Evolutionary conservation across 2,888 invertebrate genomes (phyloP).

Genomic region (Tolmerus cingulatus): DNA sequence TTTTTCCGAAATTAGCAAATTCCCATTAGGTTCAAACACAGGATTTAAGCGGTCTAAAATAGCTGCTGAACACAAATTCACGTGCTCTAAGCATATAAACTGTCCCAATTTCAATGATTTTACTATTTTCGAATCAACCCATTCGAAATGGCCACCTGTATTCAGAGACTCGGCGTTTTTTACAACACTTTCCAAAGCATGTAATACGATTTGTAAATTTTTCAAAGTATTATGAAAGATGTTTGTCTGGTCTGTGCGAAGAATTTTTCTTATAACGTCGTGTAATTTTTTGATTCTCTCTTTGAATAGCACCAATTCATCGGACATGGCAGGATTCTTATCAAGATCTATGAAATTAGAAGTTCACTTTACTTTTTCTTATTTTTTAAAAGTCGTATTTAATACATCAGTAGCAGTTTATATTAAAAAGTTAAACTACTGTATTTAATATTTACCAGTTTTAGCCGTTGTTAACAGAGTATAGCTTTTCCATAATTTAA

Average conservation of each 20-base stretch:
- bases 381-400: background rate
- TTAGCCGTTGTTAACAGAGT: slow-evolving; percentile 51
- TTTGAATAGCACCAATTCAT: slow-evolving; percentile 57
- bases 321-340: slow-evolving; percentile 52
- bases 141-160: slow-evolving; percentile 91
- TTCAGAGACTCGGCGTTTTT: slow-evolving; percentile 70
- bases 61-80: slow-evolving; percentile 94
- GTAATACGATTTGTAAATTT: slow-evolving; percentile 48
- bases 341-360: slow-evolving; percentile 52
- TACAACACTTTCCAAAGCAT: slow-evolving; percentile 53
- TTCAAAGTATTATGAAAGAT: background rate
- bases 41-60: slow-evolving; percentile 96
- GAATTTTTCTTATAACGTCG: slow-evolving; percentile 51
- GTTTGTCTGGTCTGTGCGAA: background rate
- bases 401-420: background rate
- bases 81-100: slow-evolving; percentile 89
- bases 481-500: slow-evolving; percentile 57
- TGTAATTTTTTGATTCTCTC: slow-evolving; percentile 54
- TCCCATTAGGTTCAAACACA: slow-evolving; percentile 91
- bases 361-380: background rate
- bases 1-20: slow-evolving; percentile 88
- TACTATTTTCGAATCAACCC: slow-evolving; percentile 88
- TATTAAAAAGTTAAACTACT: background rate
- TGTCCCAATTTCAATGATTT: slow-evolving; percentile 84
- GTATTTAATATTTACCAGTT: slow-evolving; percentile 52